Evolutionary conservation across 1,140 invertebrate genomes (phyloP).

Genomic region (Temnothorax curvispinosus): DNA sequence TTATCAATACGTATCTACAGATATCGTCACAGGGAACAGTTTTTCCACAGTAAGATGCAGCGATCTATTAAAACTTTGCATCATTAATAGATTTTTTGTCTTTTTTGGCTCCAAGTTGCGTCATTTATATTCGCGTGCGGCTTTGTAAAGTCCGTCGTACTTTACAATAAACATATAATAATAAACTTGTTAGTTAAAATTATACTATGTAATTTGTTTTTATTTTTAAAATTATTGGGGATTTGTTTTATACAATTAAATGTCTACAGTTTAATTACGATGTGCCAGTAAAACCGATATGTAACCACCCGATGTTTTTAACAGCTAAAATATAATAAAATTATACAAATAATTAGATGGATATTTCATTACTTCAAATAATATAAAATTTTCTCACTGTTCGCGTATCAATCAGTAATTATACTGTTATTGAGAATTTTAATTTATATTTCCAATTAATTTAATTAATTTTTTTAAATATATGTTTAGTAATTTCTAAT

Average conservation of each 20-base stretch:
- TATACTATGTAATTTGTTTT: neutral
- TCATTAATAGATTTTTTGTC: too few species aligned
- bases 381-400: neutral
- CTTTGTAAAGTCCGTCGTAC: too few species aligned
- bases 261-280: neutral
- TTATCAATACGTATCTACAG: too few species aligned
- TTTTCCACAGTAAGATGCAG: too few species aligned
- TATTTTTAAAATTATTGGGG: too few species aligned
- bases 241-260: neutral
- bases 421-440: neutral
- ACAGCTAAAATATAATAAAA: conserved; percentile 29
- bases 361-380: neutral
- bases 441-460: neutral
- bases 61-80: too few species aligned
- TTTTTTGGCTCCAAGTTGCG: too few species aligned
- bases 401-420: neutral
- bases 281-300: conserved; percentile 45
- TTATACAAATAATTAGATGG: neutral
- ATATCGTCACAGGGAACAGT: too few species aligned
- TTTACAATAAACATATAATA: too few species aligned
- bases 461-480: neutral
- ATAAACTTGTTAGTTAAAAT: neutral
- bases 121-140: too few species aligned
- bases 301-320: conserved; percentile 49
- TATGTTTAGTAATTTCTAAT: neutral